Evolutionary conservation across 2,797 vertebrate species (phyloP), one percentile per base, ranked within the genome.

Genomic region (Enteromius fasciolatus): DNA sequence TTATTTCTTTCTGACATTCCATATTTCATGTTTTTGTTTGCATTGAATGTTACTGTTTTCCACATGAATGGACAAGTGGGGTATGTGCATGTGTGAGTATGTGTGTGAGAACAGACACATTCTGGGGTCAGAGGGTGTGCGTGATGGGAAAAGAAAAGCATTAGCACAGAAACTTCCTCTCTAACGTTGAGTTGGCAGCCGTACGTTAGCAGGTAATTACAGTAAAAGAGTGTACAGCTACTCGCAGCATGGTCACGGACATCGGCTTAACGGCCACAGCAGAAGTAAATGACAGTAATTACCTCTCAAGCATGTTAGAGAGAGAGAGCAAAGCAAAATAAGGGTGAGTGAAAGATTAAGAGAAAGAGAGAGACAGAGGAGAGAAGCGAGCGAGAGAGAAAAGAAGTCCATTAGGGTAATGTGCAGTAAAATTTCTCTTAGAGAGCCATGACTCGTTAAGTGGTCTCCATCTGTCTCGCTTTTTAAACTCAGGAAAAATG

Each of bases 221-320:
- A 23, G 64, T 78, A 81, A 90, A 90, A 85, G 90, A 87, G 90
- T 89, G 17, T n/a, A 89, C 52, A 83, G 90, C 81, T 90, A 89
- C 91, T 79, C 76, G 15, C 89, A 78, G 83, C 86, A 84, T 81
- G 87, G 57, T 80, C 78, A 87, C 79, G 44, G 17, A 87, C 48
- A 87, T 87, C 66, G 87, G 88, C 89, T 91, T 84, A 85, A 91
- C 89, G 89, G 90, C 89, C 87, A 85, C 85, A 82, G 87, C 90
- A 90, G 86, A 93, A 93, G 93, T 91, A 93, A 95, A 95, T 92
- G 92, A 92, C 91, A 89, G 88, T 94, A 94, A 94, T 95, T 95
- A 95, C 86, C 84, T 91, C 84, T 89, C 85, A 93, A 92, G 93
- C 89, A 91, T 90, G 92, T 92, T 93, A 88, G 88, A 80, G 81